Percentiles rank a stretch among this genome's conserved stretches.
These are phyloP conservation scores for Hirtodrosophila duncani DNA, from an alignment of 2,888 invertebrate genomes.

Conservation along the genomic window DNA sequence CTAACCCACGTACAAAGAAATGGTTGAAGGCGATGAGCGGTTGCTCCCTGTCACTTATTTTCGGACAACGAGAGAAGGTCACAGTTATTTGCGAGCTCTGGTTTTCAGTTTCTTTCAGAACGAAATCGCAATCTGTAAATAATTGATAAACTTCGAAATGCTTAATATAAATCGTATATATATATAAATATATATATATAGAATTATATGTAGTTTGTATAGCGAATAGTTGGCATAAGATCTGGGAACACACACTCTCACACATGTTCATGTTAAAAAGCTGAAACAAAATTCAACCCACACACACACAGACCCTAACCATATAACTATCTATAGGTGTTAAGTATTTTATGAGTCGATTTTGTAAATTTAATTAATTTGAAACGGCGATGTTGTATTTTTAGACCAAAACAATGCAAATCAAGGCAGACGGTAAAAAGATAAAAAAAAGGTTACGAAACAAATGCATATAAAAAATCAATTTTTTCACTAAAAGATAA, in stretches of 20 bases:
- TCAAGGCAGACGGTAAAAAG: too few species aligned
- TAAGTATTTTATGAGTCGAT: conserved; percentile 67
- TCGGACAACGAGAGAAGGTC: too few species aligned
- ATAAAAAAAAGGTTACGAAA: conserved; percentile 22
- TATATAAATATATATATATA: conserved; percentile 42
- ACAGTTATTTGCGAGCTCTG: too few species aligned
- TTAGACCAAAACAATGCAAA: conserved; percentile 49
- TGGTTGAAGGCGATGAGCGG: too few species aligned
- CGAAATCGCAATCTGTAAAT: conserved; percentile 39
- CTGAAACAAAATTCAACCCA: conserved; percentile 18
- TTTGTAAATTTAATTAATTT: conserved; percentile 43
- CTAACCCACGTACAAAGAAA: too few species aligned
- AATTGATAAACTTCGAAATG: conserved; percentile 39
- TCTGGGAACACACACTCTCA: conserved; percentile 10
- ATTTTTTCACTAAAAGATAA: conserved; percentile 15
- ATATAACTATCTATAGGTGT: conserved; percentile 32
- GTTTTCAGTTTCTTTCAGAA: too few species aligned
- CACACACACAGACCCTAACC: conserved; percentile 20
- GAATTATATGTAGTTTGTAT: too few species aligned
- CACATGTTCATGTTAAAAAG: conserved; percentile 4
- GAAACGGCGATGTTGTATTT: conserved; percentile 43
- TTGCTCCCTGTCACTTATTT: too few species aligned
- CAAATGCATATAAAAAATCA: conserved; percentile 28
- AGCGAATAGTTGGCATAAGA: conserved; percentile 24
- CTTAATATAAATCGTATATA: conserved; percentile 23